These are phyloP conservation scores for Dicerorhinus sumatrensis DNA, from an alignment of 2,113 vertebrate genomes.

Conservation along the genomic window DNA sequence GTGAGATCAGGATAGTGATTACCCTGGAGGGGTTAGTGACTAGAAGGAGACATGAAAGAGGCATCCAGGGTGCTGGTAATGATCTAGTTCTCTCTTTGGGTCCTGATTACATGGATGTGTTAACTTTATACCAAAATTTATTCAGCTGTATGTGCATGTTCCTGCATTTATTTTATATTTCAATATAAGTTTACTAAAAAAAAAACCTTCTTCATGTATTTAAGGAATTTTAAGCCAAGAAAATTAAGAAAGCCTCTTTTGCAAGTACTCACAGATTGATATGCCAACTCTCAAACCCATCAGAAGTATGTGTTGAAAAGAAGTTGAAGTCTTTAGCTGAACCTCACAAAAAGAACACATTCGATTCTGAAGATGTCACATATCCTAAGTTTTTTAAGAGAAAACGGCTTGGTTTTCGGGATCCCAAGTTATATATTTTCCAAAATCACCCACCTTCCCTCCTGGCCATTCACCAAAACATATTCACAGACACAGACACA, in stretches of 20 bases:
- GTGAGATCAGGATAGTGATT: not conserved
- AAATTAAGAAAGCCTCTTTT: constrained; percentile 63
- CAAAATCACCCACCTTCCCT: not conserved
- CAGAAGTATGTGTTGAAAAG: constrained; percentile 52
- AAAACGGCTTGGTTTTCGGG: constrained; percentile 43
- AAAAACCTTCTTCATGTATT: constrained; percentile 1
- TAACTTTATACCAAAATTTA: constrained; percentile 45
- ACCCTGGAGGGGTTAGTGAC: not conserved
- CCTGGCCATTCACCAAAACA: constrained; percentile 21
- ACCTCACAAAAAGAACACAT: constrained; percentile 43
- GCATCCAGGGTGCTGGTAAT: not conserved
- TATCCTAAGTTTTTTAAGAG: constrained; percentile 40
- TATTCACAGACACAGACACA: not conserved
- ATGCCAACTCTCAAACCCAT: constrained; percentile 63
- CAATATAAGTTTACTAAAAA: constrained; percentile 54
- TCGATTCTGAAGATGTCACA: constrained; percentile 39
- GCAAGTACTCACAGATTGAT: constrained; percentile 54
- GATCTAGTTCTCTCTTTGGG: not conserved
- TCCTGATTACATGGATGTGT: not conserved
- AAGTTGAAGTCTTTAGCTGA: constrained; percentile 53
- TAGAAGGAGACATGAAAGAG: not conserved
- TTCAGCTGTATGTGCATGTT: not conserved
- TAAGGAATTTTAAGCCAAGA: constrained; percentile 61
- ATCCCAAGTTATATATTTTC: constrained; percentile 28
- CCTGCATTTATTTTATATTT: constrained; percentile 47